phyloP scores from a whole-genome alignment of 1,140 invertebrate genomes.

The Drosophila kohkoa region DNA sequence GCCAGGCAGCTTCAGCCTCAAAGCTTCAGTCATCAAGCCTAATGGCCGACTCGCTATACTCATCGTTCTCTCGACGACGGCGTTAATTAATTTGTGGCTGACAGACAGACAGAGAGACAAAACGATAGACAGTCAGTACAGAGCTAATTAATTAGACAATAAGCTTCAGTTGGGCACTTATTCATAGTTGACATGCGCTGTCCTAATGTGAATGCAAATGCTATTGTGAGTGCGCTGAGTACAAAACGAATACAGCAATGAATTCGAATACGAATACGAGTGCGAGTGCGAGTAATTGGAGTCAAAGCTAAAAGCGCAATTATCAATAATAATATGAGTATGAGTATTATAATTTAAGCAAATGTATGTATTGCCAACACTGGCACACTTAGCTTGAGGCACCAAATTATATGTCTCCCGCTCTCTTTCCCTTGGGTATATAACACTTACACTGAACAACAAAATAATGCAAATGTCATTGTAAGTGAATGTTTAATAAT shows the following conservation, averaged over 20 bases:
- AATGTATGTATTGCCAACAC: slow-evolving; percentile 56
- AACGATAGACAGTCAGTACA: slow-evolving; percentile 29
- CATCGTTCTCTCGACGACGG: slow-evolving; percentile 23
- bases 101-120: slow-evolving; percentile 39
- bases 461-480: neutral
- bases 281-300: slow-evolving; percentile 27
- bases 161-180: slow-evolving; percentile 39
- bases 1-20: neutral
- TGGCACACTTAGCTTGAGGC: slow-evolving; percentile 40
- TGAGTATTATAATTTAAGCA: slow-evolving; percentile 75
- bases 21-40: slow-evolving; percentile 53
- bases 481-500: too few relatives aligned
- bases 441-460: slow-evolving; percentile 10
- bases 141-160: slow-evolving; percentile 77
- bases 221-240: neutral
- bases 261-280: slow-evolving; percentile 42
- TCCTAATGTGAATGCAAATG: slow-evolving; percentile 6
- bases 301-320: slow-evolving; percentile 69
- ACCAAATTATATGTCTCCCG: slow-evolving; percentile 58
- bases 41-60: slow-evolving; percentile 54
- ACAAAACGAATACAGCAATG: neutral
- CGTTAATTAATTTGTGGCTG: slow-evolving; percentile 77
- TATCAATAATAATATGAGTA: slow-evolving; percentile 66
- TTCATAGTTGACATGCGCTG: slow-evolving; percentile 2
- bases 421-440: slow-evolving; percentile 1